These are phyloP conservation scores for Dromas ardeola DNA, from an alignment of 2,113 vertebrate species.

Conservation along the genomic window DNA sequence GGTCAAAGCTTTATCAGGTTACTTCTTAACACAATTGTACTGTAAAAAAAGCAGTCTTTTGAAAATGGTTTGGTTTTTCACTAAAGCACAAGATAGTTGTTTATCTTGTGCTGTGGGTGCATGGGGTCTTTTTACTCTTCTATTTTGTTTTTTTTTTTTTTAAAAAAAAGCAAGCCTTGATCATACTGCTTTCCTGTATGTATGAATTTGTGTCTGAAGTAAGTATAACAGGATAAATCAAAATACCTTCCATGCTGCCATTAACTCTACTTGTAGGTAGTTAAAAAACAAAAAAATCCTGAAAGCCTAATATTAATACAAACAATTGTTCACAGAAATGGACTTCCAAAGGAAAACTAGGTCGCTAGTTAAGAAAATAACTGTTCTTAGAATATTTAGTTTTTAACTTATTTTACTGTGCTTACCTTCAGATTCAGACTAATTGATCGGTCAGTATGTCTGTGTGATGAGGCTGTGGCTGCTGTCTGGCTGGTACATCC, in stretches of 20 bases:
- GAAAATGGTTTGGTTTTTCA: background rate
- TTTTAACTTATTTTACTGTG: background rate
- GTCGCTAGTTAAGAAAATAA: background rate
- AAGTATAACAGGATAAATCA: background rate
- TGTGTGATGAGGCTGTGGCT: background rate
- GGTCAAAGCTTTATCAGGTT: background rate
- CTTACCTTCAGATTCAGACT: background rate
- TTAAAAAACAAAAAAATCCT: background rate
- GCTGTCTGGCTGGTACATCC: background rate
- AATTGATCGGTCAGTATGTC: background rate
- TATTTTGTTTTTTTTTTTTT: too few species aligned
- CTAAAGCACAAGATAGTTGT: background rate
- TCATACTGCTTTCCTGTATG: fast-evolving
- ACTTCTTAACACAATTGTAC: background rate
- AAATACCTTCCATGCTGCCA: background rate
- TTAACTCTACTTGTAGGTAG: background rate
- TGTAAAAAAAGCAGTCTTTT: background rate
- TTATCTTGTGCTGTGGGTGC: background rate
- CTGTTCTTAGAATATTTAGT: background rate
- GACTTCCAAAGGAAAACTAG: background rate
- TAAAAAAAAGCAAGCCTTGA: background rate
- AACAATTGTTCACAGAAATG: background rate
- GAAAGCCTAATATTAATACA: background rate
- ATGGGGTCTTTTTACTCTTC: background rate
- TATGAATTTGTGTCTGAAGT: background rate